Conservation (phyloP, 2,797 vertebrate species). For the Paguma larvata region DNA sequence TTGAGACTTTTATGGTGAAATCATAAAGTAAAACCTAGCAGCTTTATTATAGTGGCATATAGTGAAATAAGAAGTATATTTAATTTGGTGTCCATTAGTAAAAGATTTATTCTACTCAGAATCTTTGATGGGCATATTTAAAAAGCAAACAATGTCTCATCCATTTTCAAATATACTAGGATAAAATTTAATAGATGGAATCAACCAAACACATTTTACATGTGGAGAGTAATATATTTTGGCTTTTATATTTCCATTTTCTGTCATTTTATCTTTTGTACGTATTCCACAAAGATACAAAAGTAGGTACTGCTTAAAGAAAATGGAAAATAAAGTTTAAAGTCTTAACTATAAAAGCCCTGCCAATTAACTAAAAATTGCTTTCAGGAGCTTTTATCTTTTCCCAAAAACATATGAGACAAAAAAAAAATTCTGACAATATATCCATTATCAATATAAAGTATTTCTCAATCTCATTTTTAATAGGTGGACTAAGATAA, state of each 20-base stretch:
- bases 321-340: slow-evolving; percentile 25
- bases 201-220: background rate
- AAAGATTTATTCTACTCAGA: slow-evolving; percentile 49
- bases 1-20: background rate
- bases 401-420: background rate
- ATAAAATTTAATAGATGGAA: slow-evolving; percentile 56
- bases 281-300: background rate
- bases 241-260: slow-evolving; percentile 53
- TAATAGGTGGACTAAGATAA: background rate
- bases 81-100: slow-evolving; percentile 47
- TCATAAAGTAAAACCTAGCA: slow-evolving; percentile 53
- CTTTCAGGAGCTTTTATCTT: background rate
- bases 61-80: slow-evolving; percentile 54
- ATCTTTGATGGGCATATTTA: slow-evolving; percentile 39
- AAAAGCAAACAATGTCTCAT: slow-evolving; percentile 61
- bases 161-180: slow-evolving; percentile 50
- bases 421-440: background rate
- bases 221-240: slow-evolving; percentile 14
- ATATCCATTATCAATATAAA: background rate
- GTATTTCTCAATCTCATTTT: background rate
- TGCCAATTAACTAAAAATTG: slow-evolving; percentile 41
- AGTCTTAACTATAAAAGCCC: slow-evolving; percentile 39
- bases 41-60: background rate
- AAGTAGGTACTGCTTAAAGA: background rate
- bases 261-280: background rate